Conservation (phyloP, 1,140 invertebrate species). For the Stegodyphus mimosarum region DNA sequence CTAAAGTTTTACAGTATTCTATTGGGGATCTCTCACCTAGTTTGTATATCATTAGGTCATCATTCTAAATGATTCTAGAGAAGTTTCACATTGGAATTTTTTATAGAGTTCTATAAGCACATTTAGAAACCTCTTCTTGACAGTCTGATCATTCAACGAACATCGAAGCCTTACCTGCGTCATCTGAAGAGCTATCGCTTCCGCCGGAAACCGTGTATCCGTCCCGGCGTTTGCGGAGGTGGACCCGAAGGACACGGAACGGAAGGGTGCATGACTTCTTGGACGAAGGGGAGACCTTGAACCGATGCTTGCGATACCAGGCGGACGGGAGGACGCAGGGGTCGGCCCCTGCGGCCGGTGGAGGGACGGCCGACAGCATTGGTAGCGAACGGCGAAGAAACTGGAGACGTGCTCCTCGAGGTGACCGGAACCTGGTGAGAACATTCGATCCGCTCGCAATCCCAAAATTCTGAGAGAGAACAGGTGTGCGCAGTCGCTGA, state of each 20-base stretch:
- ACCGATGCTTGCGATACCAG: neutral
- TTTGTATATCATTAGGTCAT: too few species aligned
- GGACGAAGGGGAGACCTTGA: neutral
- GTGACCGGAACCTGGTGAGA: neutral
- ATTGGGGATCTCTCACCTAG: too few species aligned
- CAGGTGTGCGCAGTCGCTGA: neutral
- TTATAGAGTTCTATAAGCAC: too few species aligned
- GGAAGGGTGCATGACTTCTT: constrained; percentile 42
- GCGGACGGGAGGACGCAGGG: neutral
- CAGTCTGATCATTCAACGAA: too few species aligned
- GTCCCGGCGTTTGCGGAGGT: constrained; percentile 32
- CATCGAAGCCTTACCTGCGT: too few species aligned
- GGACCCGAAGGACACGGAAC: constrained; percentile 20
- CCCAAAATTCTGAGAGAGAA: neutral
- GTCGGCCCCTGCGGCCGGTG: neutral
- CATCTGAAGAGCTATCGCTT: neutral
- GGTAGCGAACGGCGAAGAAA: neutral
- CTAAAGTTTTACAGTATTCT: too few species aligned
- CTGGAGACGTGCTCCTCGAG: neutral
- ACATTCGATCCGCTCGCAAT: neutral
- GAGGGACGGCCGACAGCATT: neutral
- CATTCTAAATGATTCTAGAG: too few species aligned
- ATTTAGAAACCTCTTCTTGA: too few species aligned
- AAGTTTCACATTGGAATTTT: too few species aligned
- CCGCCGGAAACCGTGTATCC: constrained; percentile 15